These are phyloP conservation scores for Centroberyx gerrardi DNA, from an alignment of 2,797 vertebrate species.

Conservation along the genomic window DNA sequence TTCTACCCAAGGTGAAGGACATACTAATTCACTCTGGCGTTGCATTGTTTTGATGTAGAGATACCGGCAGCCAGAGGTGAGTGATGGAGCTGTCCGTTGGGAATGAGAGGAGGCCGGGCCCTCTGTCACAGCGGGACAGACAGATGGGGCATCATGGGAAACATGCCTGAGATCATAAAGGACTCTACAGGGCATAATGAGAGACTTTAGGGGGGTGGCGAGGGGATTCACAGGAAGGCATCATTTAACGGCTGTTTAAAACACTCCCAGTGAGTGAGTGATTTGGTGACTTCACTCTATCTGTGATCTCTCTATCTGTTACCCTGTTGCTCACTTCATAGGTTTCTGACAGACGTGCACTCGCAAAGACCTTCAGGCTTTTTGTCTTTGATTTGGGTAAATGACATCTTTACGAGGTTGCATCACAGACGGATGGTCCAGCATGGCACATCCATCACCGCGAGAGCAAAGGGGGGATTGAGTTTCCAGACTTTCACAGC, in stretches of 20 bases:
- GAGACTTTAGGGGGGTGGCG: constrained; percentile 51
- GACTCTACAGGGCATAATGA: constrained; percentile 74
- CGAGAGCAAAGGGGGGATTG: constrained; percentile 65
- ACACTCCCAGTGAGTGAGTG: constrained; percentile 67
- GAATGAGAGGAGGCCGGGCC: constrained; percentile 73
- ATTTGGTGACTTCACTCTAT: constrained; percentile 64
- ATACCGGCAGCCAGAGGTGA: constrained; percentile 68
- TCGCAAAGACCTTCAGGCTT: constrained; percentile 62
- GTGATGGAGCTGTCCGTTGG: constrained; percentile 71
- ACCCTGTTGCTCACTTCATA: constrained; percentile 20
- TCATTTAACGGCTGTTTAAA: constrained; percentile 76
- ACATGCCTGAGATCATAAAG: constrained; percentile 74
- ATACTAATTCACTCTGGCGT: constrained; percentile 72
- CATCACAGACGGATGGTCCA: constrained; percentile 71
- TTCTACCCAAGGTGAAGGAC: constrained; percentile 79
- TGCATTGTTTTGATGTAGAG: constrained; percentile 76
- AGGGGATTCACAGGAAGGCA: constrained; percentile 68
- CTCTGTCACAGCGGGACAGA: constrained; percentile 75
- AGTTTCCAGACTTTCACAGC: constrained; percentile 78
- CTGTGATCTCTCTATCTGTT: constrained; percentile 72
- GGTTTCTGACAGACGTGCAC: constrained; percentile 54
- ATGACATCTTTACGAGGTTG: constrained; percentile 82
- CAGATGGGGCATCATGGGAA: constrained; percentile 76
- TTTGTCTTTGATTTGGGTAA: constrained; percentile 78
- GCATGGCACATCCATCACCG: constrained; percentile 76